Evolutionary conservation across 2,113 vertebrate species (phyloP).

Genomic region (Camelus bactrianus): DNA sequence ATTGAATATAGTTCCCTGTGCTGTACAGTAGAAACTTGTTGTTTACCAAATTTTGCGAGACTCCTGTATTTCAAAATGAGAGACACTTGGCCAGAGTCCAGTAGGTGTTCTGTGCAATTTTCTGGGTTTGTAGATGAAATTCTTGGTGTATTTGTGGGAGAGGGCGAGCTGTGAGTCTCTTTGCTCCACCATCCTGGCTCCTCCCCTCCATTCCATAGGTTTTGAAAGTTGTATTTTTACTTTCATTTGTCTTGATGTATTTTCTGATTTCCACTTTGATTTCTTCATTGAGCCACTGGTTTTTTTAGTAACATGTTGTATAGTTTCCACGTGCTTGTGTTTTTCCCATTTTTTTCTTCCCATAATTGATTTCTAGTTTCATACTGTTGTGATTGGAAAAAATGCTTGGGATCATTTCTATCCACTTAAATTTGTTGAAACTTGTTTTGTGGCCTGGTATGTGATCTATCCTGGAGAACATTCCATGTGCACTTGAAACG

Average conservation of each 20-base stretch:
- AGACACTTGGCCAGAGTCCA: no score
- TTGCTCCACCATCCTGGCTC: no score
- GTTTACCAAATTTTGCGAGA: no score
- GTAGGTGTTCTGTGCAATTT: no score
- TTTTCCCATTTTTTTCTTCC: no score
- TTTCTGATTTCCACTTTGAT: background rate
- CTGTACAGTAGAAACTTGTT: no score
- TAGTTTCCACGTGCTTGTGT: no score
- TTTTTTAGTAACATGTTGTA: background rate
- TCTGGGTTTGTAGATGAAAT: no score
- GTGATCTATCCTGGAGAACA: background rate
- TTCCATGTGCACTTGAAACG: background rate
- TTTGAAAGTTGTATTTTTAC: background rate
- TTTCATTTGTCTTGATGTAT: background rate
- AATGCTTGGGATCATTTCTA: background rate
- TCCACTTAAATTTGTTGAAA: background rate
- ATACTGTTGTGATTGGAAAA: background rate
- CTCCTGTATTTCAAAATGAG: no score
- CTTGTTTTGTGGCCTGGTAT: background rate
- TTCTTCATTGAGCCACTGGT: background rate
- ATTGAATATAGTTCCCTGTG: no score
- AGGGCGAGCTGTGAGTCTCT: no score
- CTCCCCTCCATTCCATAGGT: background rate
- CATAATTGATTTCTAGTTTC: background rate
- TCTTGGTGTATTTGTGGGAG: no score